phyloP scores from a whole-genome alignment of 2,888 invertebrate genomes.

The Masnerella sp. region DNA sequence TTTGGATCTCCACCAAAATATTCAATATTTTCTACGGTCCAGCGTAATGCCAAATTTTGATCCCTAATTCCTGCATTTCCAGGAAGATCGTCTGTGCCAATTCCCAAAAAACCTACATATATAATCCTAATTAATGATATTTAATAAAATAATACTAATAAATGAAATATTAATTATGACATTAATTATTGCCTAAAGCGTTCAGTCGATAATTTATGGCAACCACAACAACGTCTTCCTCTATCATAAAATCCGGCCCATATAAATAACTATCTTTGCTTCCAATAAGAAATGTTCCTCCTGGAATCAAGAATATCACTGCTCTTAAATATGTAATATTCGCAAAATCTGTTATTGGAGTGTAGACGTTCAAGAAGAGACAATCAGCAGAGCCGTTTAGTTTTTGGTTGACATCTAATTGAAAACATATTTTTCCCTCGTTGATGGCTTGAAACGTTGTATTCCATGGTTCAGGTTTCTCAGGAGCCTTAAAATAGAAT shows the following conservation, averaged over 20 bases:
- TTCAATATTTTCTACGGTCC: slow-evolving; percentile 79
- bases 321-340: not conserved
- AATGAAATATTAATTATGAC: not conserved
- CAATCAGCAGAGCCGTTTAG: slow-evolving; percentile 2
- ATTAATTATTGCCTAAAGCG: slow-evolving; percentile 63
- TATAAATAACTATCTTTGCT: slow-evolving; percentile 21
- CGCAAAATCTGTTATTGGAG: slow-evolving; percentile 2
- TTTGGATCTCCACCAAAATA: slow-evolving; percentile 79
- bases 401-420: not conserved
- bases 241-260: slow-evolving; percentile 64
- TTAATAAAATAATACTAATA: not conserved
- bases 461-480: not conserved
- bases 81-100: slow-evolving; percentile 58
- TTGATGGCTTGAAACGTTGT: not conserved
- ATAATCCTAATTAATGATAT: too few species aligned
- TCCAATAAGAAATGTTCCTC: too few species aligned
- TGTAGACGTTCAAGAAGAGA: slow-evolving; percentile 11
- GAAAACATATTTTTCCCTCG: not conserved
- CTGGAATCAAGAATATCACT: slow-evolving; percentile 12
- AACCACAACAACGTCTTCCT: slow-evolving; percentile 63
- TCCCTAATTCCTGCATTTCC: slow-evolving; percentile 74
- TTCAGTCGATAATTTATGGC: slow-evolving; percentile 64
- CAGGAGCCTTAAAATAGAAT: slow-evolving; percentile 1
- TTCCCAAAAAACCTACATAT: slow-evolving; percentile 59
- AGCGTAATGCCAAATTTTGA: slow-evolving; percentile 79